Evolutionary conservation across 1,140 invertebrate species (phyloP).

Genomic region (Pinna nobilis): DNA sequence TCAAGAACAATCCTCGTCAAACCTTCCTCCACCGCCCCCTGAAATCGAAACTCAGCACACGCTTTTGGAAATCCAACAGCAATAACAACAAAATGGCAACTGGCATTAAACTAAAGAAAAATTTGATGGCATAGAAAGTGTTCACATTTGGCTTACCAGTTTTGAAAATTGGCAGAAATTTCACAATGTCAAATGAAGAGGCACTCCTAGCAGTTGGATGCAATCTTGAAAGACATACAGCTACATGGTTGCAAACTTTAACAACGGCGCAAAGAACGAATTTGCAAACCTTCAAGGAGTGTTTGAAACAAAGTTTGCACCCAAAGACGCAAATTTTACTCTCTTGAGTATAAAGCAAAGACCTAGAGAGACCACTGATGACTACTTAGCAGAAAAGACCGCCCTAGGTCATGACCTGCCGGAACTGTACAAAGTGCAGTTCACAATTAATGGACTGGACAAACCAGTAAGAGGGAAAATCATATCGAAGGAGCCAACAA

Average conservation of each 20-base stretch:
- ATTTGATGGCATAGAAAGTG: constrained; percentile 9
- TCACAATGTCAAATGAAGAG: background rate
- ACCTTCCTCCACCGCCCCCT: background rate
- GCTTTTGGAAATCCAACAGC: background rate
- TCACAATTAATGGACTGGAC: constrained; percentile 2
- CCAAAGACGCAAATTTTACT: background rate
- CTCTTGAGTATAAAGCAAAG: background rate
- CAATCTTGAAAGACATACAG: constrained; percentile 9
- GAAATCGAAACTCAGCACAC: background rate
- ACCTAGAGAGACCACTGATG: background rate
- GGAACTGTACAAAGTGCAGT: background rate
- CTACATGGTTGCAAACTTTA: background rate
- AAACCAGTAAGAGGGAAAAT: background rate
- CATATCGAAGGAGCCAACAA: constrained; percentile 4
- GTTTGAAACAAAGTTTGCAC: background rate
- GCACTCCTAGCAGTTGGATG: background rate
- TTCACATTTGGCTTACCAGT: background rate
- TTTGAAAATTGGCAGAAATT: constrained; percentile 14
- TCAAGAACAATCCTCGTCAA: background rate
- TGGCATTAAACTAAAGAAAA: background rate
- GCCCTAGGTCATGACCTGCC: background rate
- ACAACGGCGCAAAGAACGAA: background rate
- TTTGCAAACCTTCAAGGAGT: background rate
- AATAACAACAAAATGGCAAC: background rate
- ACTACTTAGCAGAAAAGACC: constrained; percentile 6